A percentile compares a stretch with the other conserved stretches of the same genome.
Conservation (phyloP, 2,113 vertebrate genomes). For the Arenaria interpres region DNA sequence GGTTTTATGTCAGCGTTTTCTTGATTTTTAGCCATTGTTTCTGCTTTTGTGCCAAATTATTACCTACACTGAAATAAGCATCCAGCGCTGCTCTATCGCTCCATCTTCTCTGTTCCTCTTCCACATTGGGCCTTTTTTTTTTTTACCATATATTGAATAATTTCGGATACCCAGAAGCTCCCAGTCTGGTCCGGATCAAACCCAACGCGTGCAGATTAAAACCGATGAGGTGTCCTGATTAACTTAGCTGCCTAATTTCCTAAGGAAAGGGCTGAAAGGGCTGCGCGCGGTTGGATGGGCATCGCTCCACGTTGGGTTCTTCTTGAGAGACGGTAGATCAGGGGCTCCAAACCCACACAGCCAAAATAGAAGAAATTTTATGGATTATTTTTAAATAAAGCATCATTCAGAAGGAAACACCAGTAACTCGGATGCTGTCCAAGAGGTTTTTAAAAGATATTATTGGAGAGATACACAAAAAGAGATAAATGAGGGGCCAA, state of each 20-base stretch:
- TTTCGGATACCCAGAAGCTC: not conserved
- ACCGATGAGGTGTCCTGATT: not conserved
- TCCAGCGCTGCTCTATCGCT: too few species aligned
- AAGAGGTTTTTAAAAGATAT: not conserved
- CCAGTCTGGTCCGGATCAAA: not conserved
- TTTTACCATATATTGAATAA: not conserved
- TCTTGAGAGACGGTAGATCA: rapidly evolving
- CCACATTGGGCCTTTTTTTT: too few species aligned
- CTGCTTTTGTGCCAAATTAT: not conserved
- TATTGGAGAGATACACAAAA: too few species aligned
- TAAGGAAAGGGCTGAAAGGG: rapidly evolving
- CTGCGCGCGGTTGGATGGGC: rapidly evolving
- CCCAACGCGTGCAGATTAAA: not conserved
- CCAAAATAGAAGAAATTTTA: rapidly evolving
- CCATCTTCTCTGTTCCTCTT: not conserved
- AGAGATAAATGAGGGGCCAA: not conserved
- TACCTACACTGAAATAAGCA: not conserved
- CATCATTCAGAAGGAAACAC: not conserved
- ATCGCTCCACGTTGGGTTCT: not conserved
- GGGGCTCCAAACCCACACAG: not conserved
- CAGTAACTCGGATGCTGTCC: too few species aligned
- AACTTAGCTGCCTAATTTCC: not conserved
- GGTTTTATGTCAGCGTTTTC: not conserved
- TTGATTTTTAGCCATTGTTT: not conserved
- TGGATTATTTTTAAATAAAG: not conserved